Conservation (phyloP, 2,888 invertebrate species). For the Drosophila nigritarsus region DNA sequence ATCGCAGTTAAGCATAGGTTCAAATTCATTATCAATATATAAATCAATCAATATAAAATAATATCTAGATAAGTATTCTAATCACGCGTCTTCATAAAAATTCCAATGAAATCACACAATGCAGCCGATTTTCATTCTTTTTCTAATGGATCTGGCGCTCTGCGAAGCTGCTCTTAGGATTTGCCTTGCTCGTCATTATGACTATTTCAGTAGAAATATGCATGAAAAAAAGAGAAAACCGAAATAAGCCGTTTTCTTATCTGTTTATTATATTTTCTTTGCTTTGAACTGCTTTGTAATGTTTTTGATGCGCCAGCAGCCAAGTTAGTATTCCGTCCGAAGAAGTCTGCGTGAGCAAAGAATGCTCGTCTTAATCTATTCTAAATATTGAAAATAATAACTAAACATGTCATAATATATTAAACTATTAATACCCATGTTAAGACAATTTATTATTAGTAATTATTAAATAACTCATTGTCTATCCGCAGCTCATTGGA, state of each 20-base stretch:
- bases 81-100: background rate
- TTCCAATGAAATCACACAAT: too few species aligned
- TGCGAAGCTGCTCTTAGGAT: background rate
- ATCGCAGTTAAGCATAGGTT: too few species aligned
- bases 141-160: background rate
- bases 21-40: too few species aligned
- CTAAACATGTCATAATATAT: background rate
- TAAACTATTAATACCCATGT: background rate
- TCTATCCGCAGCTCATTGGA: slow-evolving; percentile 52
- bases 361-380: too few species aligned
- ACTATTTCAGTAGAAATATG: background rate
- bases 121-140: background rate
- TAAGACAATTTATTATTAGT: background rate
- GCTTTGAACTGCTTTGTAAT: background rate
- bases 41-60: background rate
- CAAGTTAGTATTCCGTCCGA: background rate
- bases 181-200: background rate
- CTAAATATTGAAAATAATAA: background rate
- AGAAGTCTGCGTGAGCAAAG: background rate
- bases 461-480: background rate
- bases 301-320: too few species aligned
- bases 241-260: background rate
- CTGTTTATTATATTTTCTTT: background rate
- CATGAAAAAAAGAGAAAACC: background rate
- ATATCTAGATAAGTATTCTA: background rate